Evolutionary conservation across 2,113 vertebrate species (phyloP), one percentile per base, ranked within the genome.

Genomic region (Larimichthys polyactis): DNA sequence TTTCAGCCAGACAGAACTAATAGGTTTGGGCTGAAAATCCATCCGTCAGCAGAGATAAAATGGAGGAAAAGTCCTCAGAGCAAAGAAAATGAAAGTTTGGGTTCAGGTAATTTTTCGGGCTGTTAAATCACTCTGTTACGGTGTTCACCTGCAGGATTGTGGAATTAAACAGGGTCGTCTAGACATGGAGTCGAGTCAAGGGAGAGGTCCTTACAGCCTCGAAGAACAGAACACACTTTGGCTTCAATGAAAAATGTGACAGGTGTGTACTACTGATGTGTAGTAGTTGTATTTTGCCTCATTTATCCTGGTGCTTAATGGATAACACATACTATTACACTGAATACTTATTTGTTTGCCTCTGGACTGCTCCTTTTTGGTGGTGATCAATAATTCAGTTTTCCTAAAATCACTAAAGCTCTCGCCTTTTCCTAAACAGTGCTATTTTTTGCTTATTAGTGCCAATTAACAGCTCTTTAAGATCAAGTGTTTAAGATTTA

Each of bases 21-120:
- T 84, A 40, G 44, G 52, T 66, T 43, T 16, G n/a, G 20, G 17
- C 58, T 27, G 81, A 87, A 78, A 79, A 71, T 63, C 57, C 69
- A 57, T 63, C 65, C 2, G 20, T 81, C 82, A 88, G 79, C 79
- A 60, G 49, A 77, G 67, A 55, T 3, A n/a, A 57, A 46, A 51
- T 1, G 57, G 9, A 51, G 24, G 65, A 55, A 36, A 57, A 55
- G 63, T 73, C 76, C 62, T 67, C 60, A 8, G 46, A 74, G 55
- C 24, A 43, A 22, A 6, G 52, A 71, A 58, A 76, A 57, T 49
- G 32, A 19, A 72, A 78, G 32, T 51, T 65, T 55, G 2, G 4
- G 54, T 58, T 27, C 40, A 73, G 44, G 64, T 68, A 20, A 81
- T 82, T 74, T 64, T 55, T 78, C 2, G 0, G 69, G 15, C 52